A percentile compares a stretch with the other conserved stretches of the same genome.
These are phyloP conservation scores for Diadumene lineata DNA, from an alignment of 92 coral and sea anemone species.

Conservation along the genomic window DNA sequence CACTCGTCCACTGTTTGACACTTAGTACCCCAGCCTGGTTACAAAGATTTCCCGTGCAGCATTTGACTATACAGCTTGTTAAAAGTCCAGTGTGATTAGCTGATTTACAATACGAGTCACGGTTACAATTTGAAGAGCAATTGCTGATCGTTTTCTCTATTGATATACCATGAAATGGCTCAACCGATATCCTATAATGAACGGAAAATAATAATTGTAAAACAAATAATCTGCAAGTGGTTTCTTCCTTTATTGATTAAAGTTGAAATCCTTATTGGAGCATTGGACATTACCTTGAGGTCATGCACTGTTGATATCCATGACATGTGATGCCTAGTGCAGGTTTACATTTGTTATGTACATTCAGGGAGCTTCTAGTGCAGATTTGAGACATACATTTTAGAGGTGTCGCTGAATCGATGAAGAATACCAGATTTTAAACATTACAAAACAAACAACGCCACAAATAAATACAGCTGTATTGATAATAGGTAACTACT, in stretches of 20 bases:
- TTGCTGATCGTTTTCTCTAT: slow-evolving; percentile 2
- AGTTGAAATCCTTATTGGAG: too few species aligned
- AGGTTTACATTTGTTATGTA: not conserved
- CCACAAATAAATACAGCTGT: not conserved
- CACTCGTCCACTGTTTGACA: not conserved
- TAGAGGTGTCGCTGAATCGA: not conserved
- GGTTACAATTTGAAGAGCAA: slow-evolving; percentile 19
- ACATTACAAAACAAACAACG: not conserved
- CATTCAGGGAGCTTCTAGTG: not conserved
- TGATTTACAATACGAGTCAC: slow-evolving; percentile 1
- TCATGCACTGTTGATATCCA: slow-evolving; percentile 10
- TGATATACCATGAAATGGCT: slow-evolving; percentile 9
- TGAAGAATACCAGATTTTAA: not conserved
- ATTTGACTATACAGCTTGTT: slow-evolving; percentile 10
- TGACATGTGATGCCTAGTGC: slow-evolving; percentile 22
- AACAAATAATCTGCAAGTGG: too few species aligned
- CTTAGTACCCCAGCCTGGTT: not conserved
- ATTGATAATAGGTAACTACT: too few species aligned
- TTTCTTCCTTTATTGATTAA: too few species aligned
- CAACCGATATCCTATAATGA: slow-evolving; percentile 1
- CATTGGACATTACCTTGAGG: slow-evolving; percentile 25
- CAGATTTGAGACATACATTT: slow-evolving; percentile 22
- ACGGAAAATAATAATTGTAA: not conserved
- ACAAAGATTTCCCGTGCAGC: slow-evolving; percentile 25
- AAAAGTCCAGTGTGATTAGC: slow-evolving; percentile 18